phyloP scores from a whole-genome alignment of 2,113 vertebrate genomes.

The Oenanthe oenanthe region DNA sequence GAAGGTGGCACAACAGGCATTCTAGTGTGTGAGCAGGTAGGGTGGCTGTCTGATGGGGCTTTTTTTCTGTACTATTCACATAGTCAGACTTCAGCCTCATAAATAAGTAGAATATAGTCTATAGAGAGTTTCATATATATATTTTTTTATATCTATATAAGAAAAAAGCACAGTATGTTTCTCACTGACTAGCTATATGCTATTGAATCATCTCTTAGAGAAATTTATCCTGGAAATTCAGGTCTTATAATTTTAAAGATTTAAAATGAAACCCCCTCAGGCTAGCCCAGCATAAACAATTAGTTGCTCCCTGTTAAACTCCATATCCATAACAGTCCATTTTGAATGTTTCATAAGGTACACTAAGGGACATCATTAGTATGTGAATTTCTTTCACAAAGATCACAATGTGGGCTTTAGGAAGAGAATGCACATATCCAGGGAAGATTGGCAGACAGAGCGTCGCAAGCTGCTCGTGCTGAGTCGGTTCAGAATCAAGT shows the following conservation, averaged over 20 bases:
- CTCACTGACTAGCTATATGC: constrained; percentile 18
- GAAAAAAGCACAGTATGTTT: constrained; percentile 52
- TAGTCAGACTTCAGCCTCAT: constrained; percentile 52
- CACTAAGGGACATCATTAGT: constrained; percentile 70
- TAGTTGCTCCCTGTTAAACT: constrained; percentile 69
- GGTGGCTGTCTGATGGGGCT: background rate
- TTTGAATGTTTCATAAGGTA: constrained; percentile 66
- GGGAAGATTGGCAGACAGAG: constrained; percentile 57
- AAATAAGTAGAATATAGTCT: constrained; percentile 64
- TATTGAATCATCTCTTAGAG: constrained; percentile 51
- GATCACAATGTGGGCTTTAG: constrained; percentile 54
- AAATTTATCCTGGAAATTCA: constrained; percentile 56
- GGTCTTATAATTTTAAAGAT: constrained; percentile 62
- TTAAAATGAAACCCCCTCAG: constrained; percentile 62
- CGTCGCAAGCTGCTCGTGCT: constrained; percentile 46
- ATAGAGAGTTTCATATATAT: background rate
- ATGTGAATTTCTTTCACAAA: constrained; percentile 67
- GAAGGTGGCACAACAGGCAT: constrained; percentile 69
- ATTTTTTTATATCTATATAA: background rate
- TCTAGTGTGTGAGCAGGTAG: constrained; percentile 57
- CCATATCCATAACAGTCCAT: constrained; percentile 48
- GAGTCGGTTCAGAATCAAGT: constrained; percentile 54
- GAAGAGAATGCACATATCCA: constrained; percentile 49
- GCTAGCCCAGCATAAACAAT: constrained; percentile 73
- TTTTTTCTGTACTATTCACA: constrained; percentile 52